These are phyloP conservation scores for Aproaerema taeniolella DNA, from an alignment of 2,888 invertebrate species.

Conservation along the genomic window DNA sequence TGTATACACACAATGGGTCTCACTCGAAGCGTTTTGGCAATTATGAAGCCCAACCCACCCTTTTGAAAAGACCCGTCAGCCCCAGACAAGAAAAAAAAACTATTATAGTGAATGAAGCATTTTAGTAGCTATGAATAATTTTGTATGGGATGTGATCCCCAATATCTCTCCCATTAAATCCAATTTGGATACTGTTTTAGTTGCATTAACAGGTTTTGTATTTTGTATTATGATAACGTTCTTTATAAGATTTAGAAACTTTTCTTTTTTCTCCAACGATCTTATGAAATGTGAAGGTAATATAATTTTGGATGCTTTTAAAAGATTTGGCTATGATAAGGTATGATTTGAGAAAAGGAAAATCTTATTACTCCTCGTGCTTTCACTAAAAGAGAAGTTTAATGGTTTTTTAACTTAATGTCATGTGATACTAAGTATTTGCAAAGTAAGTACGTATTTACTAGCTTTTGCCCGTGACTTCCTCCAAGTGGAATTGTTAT, in stretches of 20 bases:
- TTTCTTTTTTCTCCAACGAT: neutral
- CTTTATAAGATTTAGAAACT: conserved; percentile 7
- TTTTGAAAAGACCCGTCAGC: conserved; percentile 71
- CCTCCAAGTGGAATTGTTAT: no score
- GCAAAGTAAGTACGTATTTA: no score
- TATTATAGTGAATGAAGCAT: conserved; percentile 64
- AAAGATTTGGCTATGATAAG: no score
- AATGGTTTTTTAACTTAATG: no score
- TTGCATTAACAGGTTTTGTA: conserved; percentile 36
- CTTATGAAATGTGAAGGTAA: neutral
- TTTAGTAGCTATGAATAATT: conserved; percentile 76
- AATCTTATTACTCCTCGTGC: no score
- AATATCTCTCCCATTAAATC: conserved; percentile 74
- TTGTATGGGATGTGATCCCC: conserved; percentile 68
- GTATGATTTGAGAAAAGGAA: no score
- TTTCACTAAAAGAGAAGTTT: no score
- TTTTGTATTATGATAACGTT: conserved; percentile 27
- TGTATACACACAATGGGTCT: conserved; percentile 72
- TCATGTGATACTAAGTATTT: no score
- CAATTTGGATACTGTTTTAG: conserved; percentile 66
- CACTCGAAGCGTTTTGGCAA: conserved; percentile 76
- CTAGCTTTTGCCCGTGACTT: no score
- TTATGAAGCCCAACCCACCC: conserved; percentile 75
- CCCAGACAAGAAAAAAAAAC: conserved; percentile 60
- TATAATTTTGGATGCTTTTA: conserved; percentile 5